Percentiles rank a stretch among this genome's conserved stretches.
Conservation (phyloP, 2,113 vertebrate species). For the Gavia stellata region DNA sequence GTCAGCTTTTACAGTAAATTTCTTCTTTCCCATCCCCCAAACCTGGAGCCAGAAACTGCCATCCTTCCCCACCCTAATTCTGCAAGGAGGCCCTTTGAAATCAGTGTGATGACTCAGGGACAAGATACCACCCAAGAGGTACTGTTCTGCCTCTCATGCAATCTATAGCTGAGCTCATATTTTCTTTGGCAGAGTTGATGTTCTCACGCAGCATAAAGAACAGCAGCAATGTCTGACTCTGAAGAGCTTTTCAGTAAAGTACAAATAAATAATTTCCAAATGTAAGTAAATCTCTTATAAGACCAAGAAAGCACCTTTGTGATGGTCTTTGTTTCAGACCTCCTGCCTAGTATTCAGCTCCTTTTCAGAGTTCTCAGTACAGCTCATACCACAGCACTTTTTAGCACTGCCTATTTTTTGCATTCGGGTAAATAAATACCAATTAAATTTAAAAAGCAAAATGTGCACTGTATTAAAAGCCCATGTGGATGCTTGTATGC, state of each 20-base stretch:
- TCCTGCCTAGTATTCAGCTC: background rate
- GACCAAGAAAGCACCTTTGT: background rate
- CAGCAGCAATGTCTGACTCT: background rate
- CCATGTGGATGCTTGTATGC: background rate
- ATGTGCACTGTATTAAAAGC: background rate
- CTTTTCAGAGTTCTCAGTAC: background rate
- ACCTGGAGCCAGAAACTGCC: slow-evolving; percentile 45
- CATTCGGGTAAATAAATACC: background rate
- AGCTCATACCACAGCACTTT: background rate
- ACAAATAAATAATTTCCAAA: background rate
- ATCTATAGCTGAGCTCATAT: background rate
- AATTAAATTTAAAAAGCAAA: background rate
- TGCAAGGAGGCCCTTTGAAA: background rate
- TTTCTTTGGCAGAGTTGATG: background rate
- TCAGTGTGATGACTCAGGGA: background rate
- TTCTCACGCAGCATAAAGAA: background rate
- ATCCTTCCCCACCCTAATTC: slow-evolving; percentile 37
- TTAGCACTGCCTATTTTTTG: background rate
- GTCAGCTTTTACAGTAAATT: slow-evolving; percentile 65
- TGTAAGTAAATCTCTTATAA: background rate
- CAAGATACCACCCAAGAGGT: background rate
- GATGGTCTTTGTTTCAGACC: background rate
- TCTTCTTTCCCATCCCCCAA: slow-evolving; percentile 8
- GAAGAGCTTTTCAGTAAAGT: background rate
- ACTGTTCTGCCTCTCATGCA: background rate